Evolutionary conservation across 2,113 vertebrate species (phyloP).

Genomic region (Nycticryphes semicollaris): DNA sequence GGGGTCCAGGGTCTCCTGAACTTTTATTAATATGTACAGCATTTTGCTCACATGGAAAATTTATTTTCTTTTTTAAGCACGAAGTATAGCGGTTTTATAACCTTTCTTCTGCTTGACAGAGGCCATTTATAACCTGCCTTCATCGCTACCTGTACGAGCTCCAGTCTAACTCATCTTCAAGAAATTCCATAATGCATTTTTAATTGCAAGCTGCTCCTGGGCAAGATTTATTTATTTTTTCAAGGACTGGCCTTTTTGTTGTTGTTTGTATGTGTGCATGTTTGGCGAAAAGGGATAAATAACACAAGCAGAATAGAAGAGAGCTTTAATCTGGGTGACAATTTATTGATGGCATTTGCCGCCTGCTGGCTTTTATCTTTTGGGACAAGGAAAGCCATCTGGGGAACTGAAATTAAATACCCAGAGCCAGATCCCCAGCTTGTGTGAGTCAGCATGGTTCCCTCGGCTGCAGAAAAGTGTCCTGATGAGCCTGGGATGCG

Average conservation of each 20-base stretch:
- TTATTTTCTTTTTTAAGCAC: conserved; percentile 74
- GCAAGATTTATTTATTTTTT: conserved; percentile 64
- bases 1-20: neutral
- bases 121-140: conserved; percentile 72
- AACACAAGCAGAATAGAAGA: neutral
- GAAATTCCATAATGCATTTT: conserved; percentile 66
- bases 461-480: neutral
- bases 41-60: conserved; percentile 66
- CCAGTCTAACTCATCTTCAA: conserved; percentile 52
- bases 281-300: neutral
- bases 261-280: neutral
- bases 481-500: neutral
- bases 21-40: conserved; percentile 59
- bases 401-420: conserved; percentile 37
- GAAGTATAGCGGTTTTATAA: conserved; percentile 65
- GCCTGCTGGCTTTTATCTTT: conserved; percentile 54
- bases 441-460: neutral
- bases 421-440: neutral
- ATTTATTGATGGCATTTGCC: conserved; percentile 38
- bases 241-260: conserved; percentile 57
- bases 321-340: conserved; percentile 45
- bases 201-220: conserved; percentile 70
- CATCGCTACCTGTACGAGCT: conserved; percentile 15
- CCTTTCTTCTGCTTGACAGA: conserved; percentile 70
- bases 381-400: conserved; percentile 28